Conservation (phyloP, 2,888 invertebrate species). For the Xestia c-nigrum region DNA sequence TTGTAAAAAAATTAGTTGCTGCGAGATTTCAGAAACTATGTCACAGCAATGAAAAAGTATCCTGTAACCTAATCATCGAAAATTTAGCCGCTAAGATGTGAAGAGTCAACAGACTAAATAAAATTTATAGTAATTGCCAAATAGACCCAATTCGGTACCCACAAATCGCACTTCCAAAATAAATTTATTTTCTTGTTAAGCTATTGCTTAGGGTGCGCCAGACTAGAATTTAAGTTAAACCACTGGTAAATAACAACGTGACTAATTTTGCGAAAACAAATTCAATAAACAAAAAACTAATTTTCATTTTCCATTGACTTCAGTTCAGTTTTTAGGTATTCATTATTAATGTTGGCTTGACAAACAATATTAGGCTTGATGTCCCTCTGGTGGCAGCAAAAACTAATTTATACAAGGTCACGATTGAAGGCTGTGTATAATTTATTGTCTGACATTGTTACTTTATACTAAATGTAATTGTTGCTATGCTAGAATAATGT, state of each 20-base stretch:
- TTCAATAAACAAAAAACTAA: constrained; percentile 14
- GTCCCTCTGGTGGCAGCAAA: constrained; percentile 22
- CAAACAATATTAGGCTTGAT: constrained; percentile 23
- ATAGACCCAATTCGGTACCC: background rate
- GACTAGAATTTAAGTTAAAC: background rate
- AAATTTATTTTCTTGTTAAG: background rate
- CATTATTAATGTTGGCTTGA: constrained; percentile 17
- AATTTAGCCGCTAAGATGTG: no score
- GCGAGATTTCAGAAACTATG: background rate
- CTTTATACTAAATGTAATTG: constrained; percentile 20
- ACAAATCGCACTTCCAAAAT: background rate
- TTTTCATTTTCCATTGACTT: background rate
- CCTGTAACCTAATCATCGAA: background rate
- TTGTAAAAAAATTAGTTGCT: background rate
- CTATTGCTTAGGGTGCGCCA: background rate
- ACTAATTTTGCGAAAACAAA: constrained; percentile 10
- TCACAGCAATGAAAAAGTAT: background rate
- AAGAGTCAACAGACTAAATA: background rate
- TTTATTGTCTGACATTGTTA: constrained; percentile 18
- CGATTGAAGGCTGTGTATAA: constrained; percentile 20
- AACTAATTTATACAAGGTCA: constrained; percentile 38
- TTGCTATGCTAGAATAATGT: constrained; percentile 11
- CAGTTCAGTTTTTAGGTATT: constrained; percentile 17
- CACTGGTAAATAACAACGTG: background rate
- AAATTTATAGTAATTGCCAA: background rate